Base-by-base conservation (phyloP, 2,888 invertebrate genomes). In the Diplolepis rosae region DNA sequence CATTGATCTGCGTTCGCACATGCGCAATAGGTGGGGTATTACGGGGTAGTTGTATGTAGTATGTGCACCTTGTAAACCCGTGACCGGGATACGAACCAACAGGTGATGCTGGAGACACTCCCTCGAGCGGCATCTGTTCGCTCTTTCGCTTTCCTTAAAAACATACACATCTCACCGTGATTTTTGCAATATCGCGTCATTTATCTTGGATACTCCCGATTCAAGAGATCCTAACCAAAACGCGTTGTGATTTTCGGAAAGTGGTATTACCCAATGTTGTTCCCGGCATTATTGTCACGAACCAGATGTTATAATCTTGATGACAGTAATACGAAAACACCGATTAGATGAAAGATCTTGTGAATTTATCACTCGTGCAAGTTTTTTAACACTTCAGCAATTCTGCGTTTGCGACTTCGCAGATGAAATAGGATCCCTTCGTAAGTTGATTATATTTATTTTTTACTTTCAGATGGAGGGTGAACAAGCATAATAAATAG, bases 91-190 rank as follows among this genome's bases (percentile, higher is more conserved):
- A 72, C 56, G 52, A 48, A 51, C 69, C 71, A 74, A 74, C 74
- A 74, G 71, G 74, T 74, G 74, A 74, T 74, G 71, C 52, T 54
- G 48, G 71, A 68, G 72, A 71, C 71, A 71, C 71, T 67, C 67
- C 71, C 71, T 67, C 51, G 42, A 28, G 45, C 66, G 52, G 65
- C 68, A 42, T 66, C 72, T 68, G 65, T 54, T 54, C 68, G 68
- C 35, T 52, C 42, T 35, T 24, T 65, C 24, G 22, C 48, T 35
- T 50, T 68, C 65, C 54, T 54, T 68, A 65, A 54, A 65, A 65
- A 68, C 45, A 61, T 32, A 51, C 35, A 5, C 39, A n/a, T n/a
- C n/a, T n/a, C 24, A 35, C 42, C n/a, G 51, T 28, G 50, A 68
- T 68, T 68, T 54, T 52, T 32, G 32, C 28, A 61, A 61, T 39